Conservation (phyloP, 2,888 invertebrate species). For the Drosophila multiciliata region DNA sequence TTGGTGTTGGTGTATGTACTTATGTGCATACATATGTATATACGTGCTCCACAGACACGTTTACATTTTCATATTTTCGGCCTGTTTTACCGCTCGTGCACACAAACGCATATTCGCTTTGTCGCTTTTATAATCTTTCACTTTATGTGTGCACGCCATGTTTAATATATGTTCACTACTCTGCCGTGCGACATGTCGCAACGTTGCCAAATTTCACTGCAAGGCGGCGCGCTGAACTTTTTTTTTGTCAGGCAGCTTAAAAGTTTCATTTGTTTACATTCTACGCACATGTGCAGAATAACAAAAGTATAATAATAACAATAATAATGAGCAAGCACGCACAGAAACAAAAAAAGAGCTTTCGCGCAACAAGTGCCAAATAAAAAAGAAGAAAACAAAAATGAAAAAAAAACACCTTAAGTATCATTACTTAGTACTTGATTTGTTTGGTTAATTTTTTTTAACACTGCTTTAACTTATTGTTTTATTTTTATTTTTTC, state of each 20-base stretch:
- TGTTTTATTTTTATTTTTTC: slow-evolving; percentile 24
- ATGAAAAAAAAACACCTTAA: slow-evolving; percentile 35
- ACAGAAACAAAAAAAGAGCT: slow-evolving; percentile 51
- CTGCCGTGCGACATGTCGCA: slow-evolving; percentile 26
- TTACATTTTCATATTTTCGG: slow-evolving; percentile 79
- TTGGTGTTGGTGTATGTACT: slow-evolving; percentile 14
- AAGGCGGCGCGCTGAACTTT: slow-evolving; percentile 41
- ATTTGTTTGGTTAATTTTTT: slow-evolving; percentile 38
- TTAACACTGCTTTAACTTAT: slow-evolving; percentile 18
- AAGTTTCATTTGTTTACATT: slow-evolving; percentile 81
- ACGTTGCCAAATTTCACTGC: slow-evolving; percentile 74
- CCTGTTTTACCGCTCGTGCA: slow-evolving; percentile 41
- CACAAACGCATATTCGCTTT: slow-evolving; percentile 38
- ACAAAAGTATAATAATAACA: slow-evolving; percentile 59
- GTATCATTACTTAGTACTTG: slow-evolving; percentile 41
- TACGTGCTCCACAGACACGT: slow-evolving; percentile 76
- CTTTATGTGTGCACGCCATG: slow-evolving; percentile 53
- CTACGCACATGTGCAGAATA: slow-evolving; percentile 78
- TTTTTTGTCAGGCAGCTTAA: slow-evolving; percentile 57
- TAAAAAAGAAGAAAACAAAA: slow-evolving; percentile 30
- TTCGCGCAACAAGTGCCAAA: slow-evolving; percentile 76
- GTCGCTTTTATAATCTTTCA: slow-evolving; percentile 62
- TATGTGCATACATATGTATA: slow-evolving; percentile 30
- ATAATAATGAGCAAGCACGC: slow-evolving; percentile 53
- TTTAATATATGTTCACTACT: slow-evolving; percentile 31